These are phyloP conservation scores for Bombyx mandarina DNA, from an alignment of 1,140 invertebrate genomes.

Conservation along the genomic window DNA sequence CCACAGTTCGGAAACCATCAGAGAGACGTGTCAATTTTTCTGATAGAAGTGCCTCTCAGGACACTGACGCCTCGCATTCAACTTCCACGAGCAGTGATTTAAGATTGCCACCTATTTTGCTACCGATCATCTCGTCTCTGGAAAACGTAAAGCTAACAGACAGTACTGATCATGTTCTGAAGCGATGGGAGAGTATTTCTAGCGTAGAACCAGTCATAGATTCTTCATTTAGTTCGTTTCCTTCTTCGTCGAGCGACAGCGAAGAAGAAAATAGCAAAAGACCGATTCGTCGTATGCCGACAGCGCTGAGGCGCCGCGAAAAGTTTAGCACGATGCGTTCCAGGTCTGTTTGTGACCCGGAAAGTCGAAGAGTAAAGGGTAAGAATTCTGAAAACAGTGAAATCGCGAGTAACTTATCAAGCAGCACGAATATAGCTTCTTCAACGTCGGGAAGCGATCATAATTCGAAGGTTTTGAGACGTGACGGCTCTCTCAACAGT, in stretches of 20 bases:
- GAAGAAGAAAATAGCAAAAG: conserved; percentile 64
- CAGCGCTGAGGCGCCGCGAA: conserved; percentile 51
- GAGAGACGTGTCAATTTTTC: conserved; percentile 66
- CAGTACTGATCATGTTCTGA: conserved; percentile 43
- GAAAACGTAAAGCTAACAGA: conserved; percentile 60
- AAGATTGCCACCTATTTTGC: conserved; percentile 78
- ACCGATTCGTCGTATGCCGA: conserved; percentile 43
- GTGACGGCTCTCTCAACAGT: conserved; percentile 49
- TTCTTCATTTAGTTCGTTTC: conserved; percentile 76
- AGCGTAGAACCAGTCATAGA: conserved; percentile 78
- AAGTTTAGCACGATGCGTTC: conserved; percentile 56
- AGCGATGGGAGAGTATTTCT: conserved; percentile 72
- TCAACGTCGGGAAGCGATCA: conserved; percentile 65
- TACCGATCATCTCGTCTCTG: conserved; percentile 73
- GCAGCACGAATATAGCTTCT: conserved; percentile 52
- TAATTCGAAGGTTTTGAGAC: conserved; percentile 40
- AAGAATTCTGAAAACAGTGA: conserved; percentile 60
- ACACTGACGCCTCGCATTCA: conserved; percentile 71
- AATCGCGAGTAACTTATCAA: conserved; percentile 61
- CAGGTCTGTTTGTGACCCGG: conserved; percentile 67
- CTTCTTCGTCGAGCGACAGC: conserved; percentile 66
- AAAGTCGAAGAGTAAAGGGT: conserved; percentile 41
- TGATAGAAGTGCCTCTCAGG: conserved; percentile 71
- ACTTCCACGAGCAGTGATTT: conserved; percentile 70
- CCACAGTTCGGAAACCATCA: conserved; percentile 46